Evolutionary conservation across 2,797 vertebrate species (phyloP).

Genomic region (Poecilia gillii): DNA sequence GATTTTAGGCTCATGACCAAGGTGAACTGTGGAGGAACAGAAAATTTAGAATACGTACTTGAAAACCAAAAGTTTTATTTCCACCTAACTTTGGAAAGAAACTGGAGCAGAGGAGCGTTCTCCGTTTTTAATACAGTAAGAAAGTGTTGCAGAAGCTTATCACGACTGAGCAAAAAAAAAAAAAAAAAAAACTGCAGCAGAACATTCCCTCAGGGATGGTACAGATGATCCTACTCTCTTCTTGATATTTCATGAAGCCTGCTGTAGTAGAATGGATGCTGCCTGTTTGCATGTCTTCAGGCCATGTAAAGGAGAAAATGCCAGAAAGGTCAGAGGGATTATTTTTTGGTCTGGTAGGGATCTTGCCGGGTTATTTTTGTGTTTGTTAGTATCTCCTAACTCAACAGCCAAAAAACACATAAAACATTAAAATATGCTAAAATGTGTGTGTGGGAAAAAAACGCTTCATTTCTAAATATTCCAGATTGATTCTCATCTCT

Average conservation of each 20-base stretch:
- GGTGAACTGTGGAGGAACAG: neutral
- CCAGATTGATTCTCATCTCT: neutral
- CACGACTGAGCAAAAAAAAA: neutral
- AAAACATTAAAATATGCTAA: neutral
- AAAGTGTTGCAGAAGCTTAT: neutral
- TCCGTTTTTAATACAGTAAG: neutral
- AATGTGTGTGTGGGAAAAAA: neutral
- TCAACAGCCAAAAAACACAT: neutral
- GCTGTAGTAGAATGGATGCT: neutral
- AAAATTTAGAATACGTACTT: neutral
- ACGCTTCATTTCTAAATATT: neutral
- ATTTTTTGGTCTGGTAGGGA: neutral
- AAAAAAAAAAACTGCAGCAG: neutral
- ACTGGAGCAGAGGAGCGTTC: neutral
- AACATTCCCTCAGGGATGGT: conserved; percentile 1
- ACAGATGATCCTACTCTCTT: conserved; percentile 2
- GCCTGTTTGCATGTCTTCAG: neutral
- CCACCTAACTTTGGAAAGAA: neutral
- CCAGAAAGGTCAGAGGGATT: neutral
- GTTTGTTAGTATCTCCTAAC: neutral
- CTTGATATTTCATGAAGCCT: conserved; percentile 1
- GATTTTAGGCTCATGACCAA: neutral
- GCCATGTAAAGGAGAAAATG: neutral
- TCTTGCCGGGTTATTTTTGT: neutral
- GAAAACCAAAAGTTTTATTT: neutral